phyloP scores from a whole-genome alignment of 2,888 invertebrate species.

The Cepaea hortensis region DNA sequence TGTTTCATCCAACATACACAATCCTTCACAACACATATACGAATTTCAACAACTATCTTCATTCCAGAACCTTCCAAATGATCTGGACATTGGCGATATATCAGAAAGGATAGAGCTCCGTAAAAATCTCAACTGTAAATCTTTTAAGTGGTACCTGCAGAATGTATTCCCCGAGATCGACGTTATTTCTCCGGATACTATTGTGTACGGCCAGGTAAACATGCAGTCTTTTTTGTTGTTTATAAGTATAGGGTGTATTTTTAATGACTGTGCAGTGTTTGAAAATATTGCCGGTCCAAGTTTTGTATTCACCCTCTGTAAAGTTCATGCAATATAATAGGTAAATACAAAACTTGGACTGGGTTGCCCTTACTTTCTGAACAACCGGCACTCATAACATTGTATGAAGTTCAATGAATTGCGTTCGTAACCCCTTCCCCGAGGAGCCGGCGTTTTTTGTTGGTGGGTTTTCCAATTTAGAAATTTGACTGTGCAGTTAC shows the following conservation, averaged over 20 bases:
- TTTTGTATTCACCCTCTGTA: too few species aligned
- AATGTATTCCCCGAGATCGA: conserved; percentile 51
- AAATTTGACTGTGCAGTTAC: too few species aligned
- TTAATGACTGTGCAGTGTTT: too few species aligned
- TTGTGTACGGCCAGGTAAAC: conserved; percentile 52
- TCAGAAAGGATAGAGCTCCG: conserved; percentile 49
- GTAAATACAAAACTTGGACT: too few species aligned
- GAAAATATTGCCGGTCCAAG: too few species aligned
- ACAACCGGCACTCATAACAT: neutral
- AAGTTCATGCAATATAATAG: too few species aligned
- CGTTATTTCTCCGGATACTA: conserved; percentile 41
- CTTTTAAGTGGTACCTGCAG: conserved; percentile 55
- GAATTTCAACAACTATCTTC: neutral
- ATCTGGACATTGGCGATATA: conserved; percentile 50
- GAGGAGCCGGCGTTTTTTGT: too few species aligned
- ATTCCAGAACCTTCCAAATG: conserved; percentile 47
- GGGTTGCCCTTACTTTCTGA: too few species aligned
- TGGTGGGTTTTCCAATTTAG: too few species aligned
- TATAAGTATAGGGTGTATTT: neutral
- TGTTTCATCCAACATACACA: too few species aligned
- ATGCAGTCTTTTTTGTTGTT: neutral
- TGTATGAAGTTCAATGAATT: neutral
- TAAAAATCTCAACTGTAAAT: conserved; percentile 48
- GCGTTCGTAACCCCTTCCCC: too few species aligned
- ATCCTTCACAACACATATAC: too few species aligned